Conservation (phyloP, 1,140 invertebrate species). For the Oreohelix idahoensis region DNA sequence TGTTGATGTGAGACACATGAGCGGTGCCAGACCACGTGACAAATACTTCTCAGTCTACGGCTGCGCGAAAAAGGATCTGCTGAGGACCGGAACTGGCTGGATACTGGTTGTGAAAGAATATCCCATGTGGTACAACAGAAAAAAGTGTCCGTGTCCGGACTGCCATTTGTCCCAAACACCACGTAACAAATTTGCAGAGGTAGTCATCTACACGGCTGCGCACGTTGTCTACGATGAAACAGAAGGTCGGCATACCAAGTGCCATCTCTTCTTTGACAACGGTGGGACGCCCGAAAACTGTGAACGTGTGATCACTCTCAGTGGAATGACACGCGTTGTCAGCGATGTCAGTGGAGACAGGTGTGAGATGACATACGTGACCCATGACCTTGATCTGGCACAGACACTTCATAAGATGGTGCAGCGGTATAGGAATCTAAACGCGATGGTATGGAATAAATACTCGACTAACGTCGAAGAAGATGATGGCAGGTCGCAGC, state of each 20-base stretch:
- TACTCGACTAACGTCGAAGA: background rate
- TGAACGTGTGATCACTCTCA: background rate
- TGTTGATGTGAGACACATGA: background rate
- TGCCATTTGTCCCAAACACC: background rate
- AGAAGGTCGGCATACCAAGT: background rate
- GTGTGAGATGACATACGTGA: background rate
- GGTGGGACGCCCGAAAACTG: background rate
- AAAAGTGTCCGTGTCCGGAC: background rate
- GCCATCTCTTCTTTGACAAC: background rate
- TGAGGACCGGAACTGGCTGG: background rate
- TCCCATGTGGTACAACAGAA: no score
- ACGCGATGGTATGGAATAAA: background rate
- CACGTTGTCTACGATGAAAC: background rate
- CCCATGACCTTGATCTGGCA: background rate
- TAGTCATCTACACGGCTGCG: background rate
- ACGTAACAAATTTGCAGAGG: background rate
- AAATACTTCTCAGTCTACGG: background rate
- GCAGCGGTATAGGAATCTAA: background rate
- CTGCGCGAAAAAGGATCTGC: no score
- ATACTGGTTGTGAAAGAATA: background rate
- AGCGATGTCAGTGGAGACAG: background rate
- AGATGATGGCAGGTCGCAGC: background rate
- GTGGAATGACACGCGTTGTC: background rate
- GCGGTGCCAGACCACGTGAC: background rate
- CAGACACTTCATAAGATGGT: background rate